Conservation (phyloP, 1,140 invertebrate species). For the Heliconius melpomene region DNA sequence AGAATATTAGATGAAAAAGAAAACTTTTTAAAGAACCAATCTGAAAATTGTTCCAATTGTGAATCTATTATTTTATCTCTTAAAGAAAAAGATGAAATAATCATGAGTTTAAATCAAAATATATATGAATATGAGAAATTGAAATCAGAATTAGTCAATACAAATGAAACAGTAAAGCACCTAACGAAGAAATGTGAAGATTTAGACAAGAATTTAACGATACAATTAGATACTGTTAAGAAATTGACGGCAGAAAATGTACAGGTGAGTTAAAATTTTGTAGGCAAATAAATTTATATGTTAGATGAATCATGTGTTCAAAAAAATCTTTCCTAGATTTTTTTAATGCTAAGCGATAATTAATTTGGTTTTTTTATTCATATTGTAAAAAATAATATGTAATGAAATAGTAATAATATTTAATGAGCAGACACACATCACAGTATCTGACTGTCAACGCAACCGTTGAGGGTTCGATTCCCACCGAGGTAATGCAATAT, state of each 20-base stretch:
- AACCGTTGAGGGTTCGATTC: background rate
- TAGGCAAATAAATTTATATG: background rate
- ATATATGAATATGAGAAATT: constrained; percentile 48
- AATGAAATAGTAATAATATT: no score
- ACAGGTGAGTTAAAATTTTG: constrained; percentile 53
- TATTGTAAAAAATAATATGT: no score
- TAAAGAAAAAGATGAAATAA: constrained; percentile 73
- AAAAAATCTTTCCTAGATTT: no score
- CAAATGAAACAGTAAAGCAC: constrained; percentile 49
- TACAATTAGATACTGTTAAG: constrained; percentile 81
- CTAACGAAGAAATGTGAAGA: constrained; percentile 83
- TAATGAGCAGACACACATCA: no score
- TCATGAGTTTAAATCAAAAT: constrained; percentile 62
- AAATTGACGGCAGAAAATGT: constrained; percentile 80
- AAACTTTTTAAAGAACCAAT: constrained; percentile 59
- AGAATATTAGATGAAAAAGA: constrained; percentile 80
- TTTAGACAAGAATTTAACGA: constrained; percentile 82
- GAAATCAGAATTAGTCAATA: constrained; percentile 53
- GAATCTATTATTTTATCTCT: constrained; percentile 53
- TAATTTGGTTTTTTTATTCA: no score
- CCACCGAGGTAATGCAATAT: no score
- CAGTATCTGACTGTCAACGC: no score
- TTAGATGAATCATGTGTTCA: no score
- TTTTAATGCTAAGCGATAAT: no score
- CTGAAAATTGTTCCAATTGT: constrained; percentile 60